Percentiles rank a stretch among this genome's conserved stretches.
phyloP scores from a whole-genome alignment of 1,140 invertebrate genomes.

The Calycopis cecrops region DNA sequence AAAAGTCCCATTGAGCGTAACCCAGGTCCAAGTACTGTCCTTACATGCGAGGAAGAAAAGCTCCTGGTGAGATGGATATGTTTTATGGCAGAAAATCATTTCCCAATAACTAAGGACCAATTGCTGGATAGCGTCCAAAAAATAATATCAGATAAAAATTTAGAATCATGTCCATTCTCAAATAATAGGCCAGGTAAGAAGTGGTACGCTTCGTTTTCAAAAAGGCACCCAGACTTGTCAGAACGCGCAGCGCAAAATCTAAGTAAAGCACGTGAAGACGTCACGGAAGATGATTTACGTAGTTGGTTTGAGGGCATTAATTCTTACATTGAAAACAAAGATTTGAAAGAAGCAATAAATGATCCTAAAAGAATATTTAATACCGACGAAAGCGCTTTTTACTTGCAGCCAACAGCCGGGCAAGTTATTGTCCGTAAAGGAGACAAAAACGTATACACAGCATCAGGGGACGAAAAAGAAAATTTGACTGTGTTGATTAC shows the following conservation, averaged over 20 bases:
- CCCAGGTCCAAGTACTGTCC: conserved; percentile 17
- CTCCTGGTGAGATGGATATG: conserved; percentile 15
- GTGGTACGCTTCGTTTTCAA: conserved; percentile 9
- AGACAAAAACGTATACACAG: too few species aligned
- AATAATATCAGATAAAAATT: conserved; percentile 20
- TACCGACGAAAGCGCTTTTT: too few species aligned
- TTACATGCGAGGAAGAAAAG: conserved; percentile 10
- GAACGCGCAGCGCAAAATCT: neutral
- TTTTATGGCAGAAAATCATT: conserved; percentile 19
- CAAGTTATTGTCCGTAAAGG: too few species aligned
- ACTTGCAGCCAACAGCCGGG: too few species aligned
- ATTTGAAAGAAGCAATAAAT: neutral
- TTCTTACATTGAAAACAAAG: neutral
- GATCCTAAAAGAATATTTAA: too few species aligned
- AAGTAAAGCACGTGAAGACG: conserved; percentile 8
- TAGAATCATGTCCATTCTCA: conserved; percentile 18
- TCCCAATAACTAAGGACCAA: conserved; percentile 17
- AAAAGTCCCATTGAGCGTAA: conserved; percentile 23
- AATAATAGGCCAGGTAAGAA: conserved; percentile 16
- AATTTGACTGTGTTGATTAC: too few species aligned
- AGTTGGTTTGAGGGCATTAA: conserved; percentile 4
- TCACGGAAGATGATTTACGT: neutral
- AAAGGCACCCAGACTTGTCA: conserved; percentile 1
- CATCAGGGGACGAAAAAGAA: too few species aligned
- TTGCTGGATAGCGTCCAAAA: conserved; percentile 21